A percentile compares a stretch with the other conserved stretches of the same genome.
These are phyloP conservation scores for Cepaea nemoralis DNA, from an alignment of 1,140 invertebrate genomes.

Conservation along the genomic window DNA sequence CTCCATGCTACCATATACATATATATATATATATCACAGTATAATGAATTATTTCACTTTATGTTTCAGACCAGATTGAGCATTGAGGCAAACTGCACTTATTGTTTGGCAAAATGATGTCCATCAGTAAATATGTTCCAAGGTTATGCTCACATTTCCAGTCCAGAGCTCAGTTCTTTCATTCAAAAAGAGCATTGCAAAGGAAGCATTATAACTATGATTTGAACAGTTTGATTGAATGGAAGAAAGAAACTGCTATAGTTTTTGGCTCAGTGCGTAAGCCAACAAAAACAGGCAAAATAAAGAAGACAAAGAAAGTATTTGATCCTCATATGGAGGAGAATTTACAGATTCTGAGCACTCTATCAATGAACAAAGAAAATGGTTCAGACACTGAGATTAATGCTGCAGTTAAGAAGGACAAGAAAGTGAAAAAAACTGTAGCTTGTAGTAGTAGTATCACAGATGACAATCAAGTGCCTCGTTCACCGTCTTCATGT, in stretches of 20 bases:
- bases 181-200: not conserved
- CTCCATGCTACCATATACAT: no score
- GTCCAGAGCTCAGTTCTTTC: not conserved
- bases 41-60: not conserved
- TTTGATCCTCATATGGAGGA: not conserved
- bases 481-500: not conserved
- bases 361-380: not conserved
- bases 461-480: not conserved
- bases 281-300: slow-evolving; percentile 31
- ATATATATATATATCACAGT: not conserved
- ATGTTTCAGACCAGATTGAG: not conserved
- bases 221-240: slow-evolving; percentile 18
- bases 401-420: not conserved
- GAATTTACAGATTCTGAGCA: slow-evolving; percentile 21
- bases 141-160: not conserved
- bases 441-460: not conserved
- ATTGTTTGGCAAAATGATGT: not conserved
- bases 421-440: not conserved
- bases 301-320: slow-evolving; percentile 25
- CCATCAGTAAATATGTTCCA: not conserved
- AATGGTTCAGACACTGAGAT: not conserved
- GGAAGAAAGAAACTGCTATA: slow-evolving; percentile 26
- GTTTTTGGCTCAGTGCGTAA: slow-evolving; percentile 16
- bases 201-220: slow-evolving; percentile 30
- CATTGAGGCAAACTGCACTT: not conserved